These are phyloP conservation scores for Zaprionus camerounensis DNA, from an alignment of 1,140 invertebrate genomes.

Conservation along the genomic window DNA sequence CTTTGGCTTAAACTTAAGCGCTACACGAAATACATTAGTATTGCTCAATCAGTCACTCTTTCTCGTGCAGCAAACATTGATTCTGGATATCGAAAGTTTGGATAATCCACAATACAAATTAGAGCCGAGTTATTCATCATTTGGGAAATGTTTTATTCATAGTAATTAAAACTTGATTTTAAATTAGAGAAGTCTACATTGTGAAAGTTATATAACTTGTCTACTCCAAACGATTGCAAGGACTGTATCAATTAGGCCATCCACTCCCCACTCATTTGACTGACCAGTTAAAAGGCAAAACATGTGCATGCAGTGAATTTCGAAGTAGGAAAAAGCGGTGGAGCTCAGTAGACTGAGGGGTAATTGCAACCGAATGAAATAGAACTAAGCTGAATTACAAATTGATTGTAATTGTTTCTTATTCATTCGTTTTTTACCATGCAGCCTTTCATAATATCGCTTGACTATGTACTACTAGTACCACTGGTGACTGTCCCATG, in stretches of 20 bases:
- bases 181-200: too few relatives aligned
- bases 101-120: not conserved
- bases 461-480: too few relatives aligned
- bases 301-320: not conserved
- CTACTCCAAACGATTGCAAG: not conserved
- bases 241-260: not conserved
- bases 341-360: not conserved
- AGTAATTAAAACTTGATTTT: not conserved
- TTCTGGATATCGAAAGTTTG: not conserved
- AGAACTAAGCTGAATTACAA: not conserved
- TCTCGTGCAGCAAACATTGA: not conserved
- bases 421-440: not conserved
- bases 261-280: not conserved
- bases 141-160: not conserved
- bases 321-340: not conserved
- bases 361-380: not conserved
- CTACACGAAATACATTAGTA: constrained; percentile 21
- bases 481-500: not conserved
- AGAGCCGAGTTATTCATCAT: not conserved
- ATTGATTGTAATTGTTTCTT: not conserved
- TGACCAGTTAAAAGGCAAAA: not conserved
- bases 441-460: too few relatives aligned
- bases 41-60: not conserved
- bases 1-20: not conserved
- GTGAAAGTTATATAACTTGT: too few relatives aligned